Evolutionary conservation across 2,113 vertebrate genomes (phyloP).

Genomic region (Myrmophylax atrothorax): DNA sequence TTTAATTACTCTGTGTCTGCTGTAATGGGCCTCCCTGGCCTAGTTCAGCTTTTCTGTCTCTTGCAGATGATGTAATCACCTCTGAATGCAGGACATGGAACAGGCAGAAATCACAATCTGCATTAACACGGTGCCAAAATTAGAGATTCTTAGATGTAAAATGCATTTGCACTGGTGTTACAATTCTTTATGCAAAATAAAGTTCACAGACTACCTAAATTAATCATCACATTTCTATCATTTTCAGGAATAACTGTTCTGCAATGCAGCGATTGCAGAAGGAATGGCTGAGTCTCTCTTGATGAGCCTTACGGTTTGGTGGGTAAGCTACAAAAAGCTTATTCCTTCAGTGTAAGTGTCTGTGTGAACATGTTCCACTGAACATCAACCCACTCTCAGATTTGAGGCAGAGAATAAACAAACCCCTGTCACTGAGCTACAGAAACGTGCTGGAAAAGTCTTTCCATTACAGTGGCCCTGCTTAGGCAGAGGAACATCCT

Average conservation of each 20-base stretch:
- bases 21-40: constrained; percentile 11
- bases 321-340: constrained; percentile 10
- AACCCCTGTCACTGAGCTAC: neutral
- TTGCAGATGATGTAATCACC: constrained; percentile 1
- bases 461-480: neutral
- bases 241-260: neutral
- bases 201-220: neutral
- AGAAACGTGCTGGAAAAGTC: neutral
- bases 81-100: neutral
- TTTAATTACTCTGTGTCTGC: constrained; percentile 24
- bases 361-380: constrained; percentile 31
- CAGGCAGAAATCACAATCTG: neutral
- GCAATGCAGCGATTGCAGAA: constrained; percentile 41
- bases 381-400: neutral
- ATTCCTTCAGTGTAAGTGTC: constrained; percentile 7
- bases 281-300: constrained; percentile 38
- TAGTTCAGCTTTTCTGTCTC: constrained; percentile 15
- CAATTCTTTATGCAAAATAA: neutral
- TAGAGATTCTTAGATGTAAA: neutral
- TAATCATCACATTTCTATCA: neutral
- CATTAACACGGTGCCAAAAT: neutral
- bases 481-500: neutral
- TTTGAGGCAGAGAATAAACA: constrained; percentile 36
- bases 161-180: neutral
- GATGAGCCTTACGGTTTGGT: neutral